Evolutionary conservation across 2,797 vertebrate genomes (phyloP), one percentile per base, ranked within the genome.

Genomic region (Lepidocolaptes lacrymiger): DNA sequence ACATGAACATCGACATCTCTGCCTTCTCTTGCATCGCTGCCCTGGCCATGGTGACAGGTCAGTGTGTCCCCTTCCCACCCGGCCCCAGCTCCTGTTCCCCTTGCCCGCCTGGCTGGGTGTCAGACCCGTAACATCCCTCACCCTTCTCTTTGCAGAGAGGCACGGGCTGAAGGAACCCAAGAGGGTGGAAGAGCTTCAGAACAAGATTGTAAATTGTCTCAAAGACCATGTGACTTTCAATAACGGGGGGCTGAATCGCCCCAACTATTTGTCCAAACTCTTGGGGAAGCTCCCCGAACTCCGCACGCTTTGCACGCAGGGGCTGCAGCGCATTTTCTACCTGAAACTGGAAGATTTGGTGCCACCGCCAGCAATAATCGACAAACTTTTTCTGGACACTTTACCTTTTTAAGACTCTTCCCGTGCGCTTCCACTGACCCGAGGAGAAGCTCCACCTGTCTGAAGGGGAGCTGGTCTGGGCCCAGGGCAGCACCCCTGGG

Each of bases 221-320:
- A 99, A 99, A 98, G 99, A 99, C 97, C 99, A 99, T n/a, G 99
- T 99, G 97, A 99, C 99, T 94, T 99, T 99, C 97, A 99, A 99
- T 97, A 99, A 99, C 61, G 99, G 99, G 88, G 99, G 99, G 73
- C 97, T 99, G 97, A 99, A 99, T 97, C 99, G 99, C 80, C 99
- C 99, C 94, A 99, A 99, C 98, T 99, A 99, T 97, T 97, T 99
- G 98, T 99, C 99, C 97, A 99, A 99, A 99, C 99, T 99, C 96
- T 98, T 99, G 98, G 99, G 99, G 93, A 99, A 99, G 97, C 99
- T 99, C 91, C 99, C 99, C 20, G 99, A 99, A 98, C 99, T 99
- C 56, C 99, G 99, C 98, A 99, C 99, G 63, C 98, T 99, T 94
- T 99, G 99, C 97, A 99, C 99, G 52, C 99, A 99, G 98, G 99